A percentile compares a stretch with the other conserved stretches of the same genome.
phyloP scores from a whole-genome alignment of 2,797 vertebrate species.

The Chelon labrosus region DNA sequence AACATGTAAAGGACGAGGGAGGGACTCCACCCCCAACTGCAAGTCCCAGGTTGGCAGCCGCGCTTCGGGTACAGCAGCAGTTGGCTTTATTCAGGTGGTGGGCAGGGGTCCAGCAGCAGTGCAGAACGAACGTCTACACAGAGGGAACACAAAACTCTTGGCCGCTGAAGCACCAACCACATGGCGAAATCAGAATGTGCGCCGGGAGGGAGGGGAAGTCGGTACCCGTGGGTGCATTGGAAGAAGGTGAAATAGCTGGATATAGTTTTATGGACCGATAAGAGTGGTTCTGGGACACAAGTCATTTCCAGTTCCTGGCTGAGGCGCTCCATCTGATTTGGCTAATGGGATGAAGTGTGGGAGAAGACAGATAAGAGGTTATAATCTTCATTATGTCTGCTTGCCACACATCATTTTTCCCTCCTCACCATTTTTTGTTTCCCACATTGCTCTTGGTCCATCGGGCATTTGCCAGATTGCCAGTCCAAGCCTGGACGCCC shows the following conservation, averaged over 20 bases:
- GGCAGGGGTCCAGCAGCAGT: background rate
- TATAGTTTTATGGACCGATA: background rate
- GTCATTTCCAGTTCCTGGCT: background rate
- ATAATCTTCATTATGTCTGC: too few species aligned
- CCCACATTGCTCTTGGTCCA: too few species aligned
- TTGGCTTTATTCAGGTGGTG: slow-evolving; percentile 7
- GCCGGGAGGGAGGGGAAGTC: too few species aligned
- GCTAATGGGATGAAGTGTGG: background rate
- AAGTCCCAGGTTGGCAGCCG: background rate
- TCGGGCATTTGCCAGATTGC: too few species aligned
- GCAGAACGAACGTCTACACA: background rate
- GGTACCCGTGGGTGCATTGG: background rate
- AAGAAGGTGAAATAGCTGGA: background rate
- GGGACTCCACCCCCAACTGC: background rate
- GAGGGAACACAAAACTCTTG: background rate
- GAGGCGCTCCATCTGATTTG: background rate
- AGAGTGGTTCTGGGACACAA: background rate
- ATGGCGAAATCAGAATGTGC: too few species aligned
- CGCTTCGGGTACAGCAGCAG: background rate
- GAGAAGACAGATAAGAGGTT: background rate
- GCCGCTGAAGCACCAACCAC: background rate
- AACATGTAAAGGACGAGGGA: background rate
- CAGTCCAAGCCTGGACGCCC: too few species aligned
- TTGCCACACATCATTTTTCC: too few species aligned
- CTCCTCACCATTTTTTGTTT: too few species aligned